These are phyloP conservation scores for Scolopax mira DNA, from an alignment of 2,113 vertebrate species.

Conservation along the genomic window DNA sequence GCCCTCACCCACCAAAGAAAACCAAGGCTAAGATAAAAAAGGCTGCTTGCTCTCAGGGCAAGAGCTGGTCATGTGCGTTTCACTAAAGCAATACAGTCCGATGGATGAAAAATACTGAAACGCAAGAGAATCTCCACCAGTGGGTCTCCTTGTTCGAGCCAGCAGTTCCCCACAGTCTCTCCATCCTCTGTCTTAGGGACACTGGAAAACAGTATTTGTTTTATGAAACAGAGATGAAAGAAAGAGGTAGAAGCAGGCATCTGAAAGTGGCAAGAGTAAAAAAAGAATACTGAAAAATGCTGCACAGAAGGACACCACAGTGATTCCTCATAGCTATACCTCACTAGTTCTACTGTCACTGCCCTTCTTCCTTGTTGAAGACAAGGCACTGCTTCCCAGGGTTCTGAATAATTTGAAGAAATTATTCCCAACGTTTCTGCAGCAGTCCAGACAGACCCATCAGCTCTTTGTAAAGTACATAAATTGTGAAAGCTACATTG, in stretches of 20 bases:
- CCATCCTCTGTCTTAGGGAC: not conserved
- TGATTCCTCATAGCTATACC: not conserved
- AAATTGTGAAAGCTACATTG: not conserved
- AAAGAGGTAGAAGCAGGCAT: not conserved
- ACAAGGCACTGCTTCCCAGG: not conserved
- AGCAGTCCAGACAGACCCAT: not conserved
- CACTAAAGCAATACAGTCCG: not conserved
- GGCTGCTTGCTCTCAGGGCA: not conserved
- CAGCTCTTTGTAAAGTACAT: not conserved
- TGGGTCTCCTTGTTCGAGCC: not conserved
- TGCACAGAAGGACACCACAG: not conserved
- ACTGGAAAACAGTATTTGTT: not conserved
- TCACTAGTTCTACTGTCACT: not conserved
- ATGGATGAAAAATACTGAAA: slow-evolving; percentile 26
- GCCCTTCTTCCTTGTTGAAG: not conserved
- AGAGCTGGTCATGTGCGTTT: not conserved
- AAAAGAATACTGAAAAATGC: not conserved
- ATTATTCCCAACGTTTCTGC: not conserved
- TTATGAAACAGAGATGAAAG: not conserved
- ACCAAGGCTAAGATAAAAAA: not conserved
- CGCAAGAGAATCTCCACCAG: slow-evolving; percentile 29
- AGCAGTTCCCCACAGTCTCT: not conserved
- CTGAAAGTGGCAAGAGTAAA: not conserved
- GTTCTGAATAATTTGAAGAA: not conserved
- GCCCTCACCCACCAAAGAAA: slow-evolving; percentile 5